Evolutionary conservation across 2,888 invertebrate genomes (phyloP).

Genomic region (Tetanocera ferruginea): DNA sequence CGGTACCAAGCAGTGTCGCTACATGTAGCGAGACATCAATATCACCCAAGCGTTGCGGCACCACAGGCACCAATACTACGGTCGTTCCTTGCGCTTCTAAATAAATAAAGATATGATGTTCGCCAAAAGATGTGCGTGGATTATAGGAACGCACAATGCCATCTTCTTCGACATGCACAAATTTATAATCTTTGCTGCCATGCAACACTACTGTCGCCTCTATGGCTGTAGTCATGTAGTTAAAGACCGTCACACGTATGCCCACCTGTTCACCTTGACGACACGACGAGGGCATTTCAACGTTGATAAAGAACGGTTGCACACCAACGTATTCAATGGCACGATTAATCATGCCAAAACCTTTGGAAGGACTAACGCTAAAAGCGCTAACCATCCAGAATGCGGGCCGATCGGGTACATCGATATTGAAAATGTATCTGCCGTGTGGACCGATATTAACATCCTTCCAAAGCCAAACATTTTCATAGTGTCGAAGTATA

Average conservation of each 20-base stretch:
- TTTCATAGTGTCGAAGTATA: constrained; percentile 91
- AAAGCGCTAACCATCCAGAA: constrained; percentile 96
- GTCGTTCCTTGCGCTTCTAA: constrained; percentile 83
- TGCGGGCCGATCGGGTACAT: constrained; percentile 86
- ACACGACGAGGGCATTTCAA: constrained; percentile 88
- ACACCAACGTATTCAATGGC: constrained; percentile 90
- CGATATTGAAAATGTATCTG: constrained; percentile 86
- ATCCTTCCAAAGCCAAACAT: constrained; percentile 96
- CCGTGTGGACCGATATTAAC: constrained; percentile 94
- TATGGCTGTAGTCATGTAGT: constrained; percentile 88
- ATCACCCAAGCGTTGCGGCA: constrained; percentile 84
- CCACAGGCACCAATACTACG: constrained; percentile 91
- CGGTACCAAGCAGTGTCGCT: constrained; percentile 80
- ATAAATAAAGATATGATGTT: constrained; percentile 95
- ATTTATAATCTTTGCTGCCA: constrained; percentile 88
- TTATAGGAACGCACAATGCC: constrained; percentile 90
- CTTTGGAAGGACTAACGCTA: constrained; percentile 87
- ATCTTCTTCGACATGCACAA: constrained; percentile 90
- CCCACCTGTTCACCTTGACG: constrained; percentile 95
- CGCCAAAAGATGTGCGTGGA: constrained; percentile 91
- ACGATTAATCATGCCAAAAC: constrained; percentile 87
- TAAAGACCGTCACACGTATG: constrained; percentile 91
- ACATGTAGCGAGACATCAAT: constrained; percentile 83
- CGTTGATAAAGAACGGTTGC: constrained; percentile 93
- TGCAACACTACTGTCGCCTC: constrained; percentile 90